A percentile compares a stretch with the other conserved stretches of the same genome.
These are phyloP conservation scores for Amphipoea oculea DNA, from an alignment of 2,888 invertebrate genomes.

Conservation along the genomic window DNA sequence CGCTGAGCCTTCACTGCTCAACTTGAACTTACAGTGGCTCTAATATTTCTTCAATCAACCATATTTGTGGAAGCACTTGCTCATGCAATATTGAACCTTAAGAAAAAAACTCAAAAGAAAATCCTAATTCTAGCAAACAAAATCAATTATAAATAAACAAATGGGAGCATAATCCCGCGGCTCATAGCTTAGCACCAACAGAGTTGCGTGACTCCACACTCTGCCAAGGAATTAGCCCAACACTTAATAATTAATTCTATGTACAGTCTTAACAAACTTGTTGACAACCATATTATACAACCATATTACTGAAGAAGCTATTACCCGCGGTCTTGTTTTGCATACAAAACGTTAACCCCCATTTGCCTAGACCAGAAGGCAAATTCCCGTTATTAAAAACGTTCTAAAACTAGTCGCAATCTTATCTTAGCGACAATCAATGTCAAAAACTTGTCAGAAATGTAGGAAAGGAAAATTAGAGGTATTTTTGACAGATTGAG, in stretches of 20 bases:
- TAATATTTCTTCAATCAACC: background rate
- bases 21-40: background rate
- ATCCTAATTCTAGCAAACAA: conserved; percentile 19
- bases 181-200: conserved; percentile 48
- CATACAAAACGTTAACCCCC: background rate
- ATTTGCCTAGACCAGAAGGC: background rate
- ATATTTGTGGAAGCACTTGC: background rate
- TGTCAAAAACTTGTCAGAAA: too few relatives aligned
- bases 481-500: background rate
- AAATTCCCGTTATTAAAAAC: background rate
- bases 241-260: conserved; percentile 75
- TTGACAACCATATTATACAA: conserved; percentile 55
- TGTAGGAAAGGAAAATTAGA: background rate
- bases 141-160: conserved; percentile 48
- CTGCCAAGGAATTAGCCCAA: conserved; percentile 72
- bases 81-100: background rate
- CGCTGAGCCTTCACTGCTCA: too few relatives aligned
- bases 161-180: conserved; percentile 45
- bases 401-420: background rate
- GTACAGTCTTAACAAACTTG: conserved; percentile 56
- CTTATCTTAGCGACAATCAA: background rate
- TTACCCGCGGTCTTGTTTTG: background rate
- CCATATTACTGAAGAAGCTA: conserved; percentile 33
- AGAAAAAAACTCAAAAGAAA: background rate
- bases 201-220: conserved; percentile 77